phyloP scores from a whole-genome alignment of 2,113 vertebrate genomes.

The Geococcyx californianus region DNA sequence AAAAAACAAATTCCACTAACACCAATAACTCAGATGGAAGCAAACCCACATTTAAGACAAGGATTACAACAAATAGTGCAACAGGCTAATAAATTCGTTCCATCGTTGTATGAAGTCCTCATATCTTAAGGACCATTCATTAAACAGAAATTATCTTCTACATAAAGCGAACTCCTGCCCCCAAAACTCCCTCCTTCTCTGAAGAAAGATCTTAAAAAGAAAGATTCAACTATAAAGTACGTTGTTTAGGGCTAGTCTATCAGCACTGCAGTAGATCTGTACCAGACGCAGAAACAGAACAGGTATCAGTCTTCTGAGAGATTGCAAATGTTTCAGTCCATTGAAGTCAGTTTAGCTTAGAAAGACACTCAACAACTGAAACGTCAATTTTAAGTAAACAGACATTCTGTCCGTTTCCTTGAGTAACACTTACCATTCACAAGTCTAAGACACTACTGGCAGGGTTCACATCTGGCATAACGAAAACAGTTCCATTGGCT shows the following conservation, averaged over 20 bases:
- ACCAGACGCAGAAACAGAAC: neutral
- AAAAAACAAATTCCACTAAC: neutral
- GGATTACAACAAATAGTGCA: neutral
- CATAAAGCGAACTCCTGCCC: neutral
- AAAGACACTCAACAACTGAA: neutral
- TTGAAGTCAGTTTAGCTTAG: neutral
- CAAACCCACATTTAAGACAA: neutral
- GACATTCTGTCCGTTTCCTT: neutral
- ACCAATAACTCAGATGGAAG: neutral
- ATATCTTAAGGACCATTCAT: neutral
- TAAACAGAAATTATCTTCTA: neutral
- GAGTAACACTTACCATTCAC: slow-evolving; percentile 48
- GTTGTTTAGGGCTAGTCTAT: neutral
- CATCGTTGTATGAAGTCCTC: neutral
- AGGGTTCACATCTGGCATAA: neutral
- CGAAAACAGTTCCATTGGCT: neutral
- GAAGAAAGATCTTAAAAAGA: neutral
- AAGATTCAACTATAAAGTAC: neutral
- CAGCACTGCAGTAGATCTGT: neutral
- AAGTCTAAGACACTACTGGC: neutral
- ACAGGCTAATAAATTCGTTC: neutral
- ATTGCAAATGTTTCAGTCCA: neutral
- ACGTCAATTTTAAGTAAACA: neutral
- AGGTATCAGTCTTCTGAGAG: neutral
- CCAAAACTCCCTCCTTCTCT: neutral